Conservation (phyloP, 2,113 vertebrate genomes). For the Oncorhynchus masou region DNA sequence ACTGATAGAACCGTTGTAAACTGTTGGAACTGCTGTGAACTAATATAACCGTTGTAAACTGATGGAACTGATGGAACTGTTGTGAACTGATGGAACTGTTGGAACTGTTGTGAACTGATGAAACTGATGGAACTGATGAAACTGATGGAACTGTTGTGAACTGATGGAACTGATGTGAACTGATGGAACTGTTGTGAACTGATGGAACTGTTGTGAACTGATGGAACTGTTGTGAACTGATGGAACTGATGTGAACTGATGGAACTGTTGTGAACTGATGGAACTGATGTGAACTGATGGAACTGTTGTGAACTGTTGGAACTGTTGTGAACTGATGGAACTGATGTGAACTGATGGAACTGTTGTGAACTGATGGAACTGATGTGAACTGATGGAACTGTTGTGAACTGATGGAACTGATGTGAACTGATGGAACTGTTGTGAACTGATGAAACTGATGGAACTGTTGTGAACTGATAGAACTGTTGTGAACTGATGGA, state of each 20-base stretch:
- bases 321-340: neutral
- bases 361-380: neutral
- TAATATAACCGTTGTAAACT: no score
- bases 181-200: no score
- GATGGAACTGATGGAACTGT: neutral
- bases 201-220: neutral
- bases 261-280: neutral
- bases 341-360: neutral
- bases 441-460: neutral
- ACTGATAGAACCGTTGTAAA: no score
- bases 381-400: neutral
- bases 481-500: no score
- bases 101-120: no score
- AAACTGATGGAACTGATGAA: no score
- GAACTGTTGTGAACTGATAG: neutral
- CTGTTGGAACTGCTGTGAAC: neutral
- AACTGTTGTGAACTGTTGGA: neutral
- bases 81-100: neutral
- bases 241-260: neutral
- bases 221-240: neutral
- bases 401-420: neutral
- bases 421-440: neutral
- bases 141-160: neutral
- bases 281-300: neutral
- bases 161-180: neutral